Conservation (phyloP, 2,797 vertebrate species). For the Phalanger gymnotis region DNA sequence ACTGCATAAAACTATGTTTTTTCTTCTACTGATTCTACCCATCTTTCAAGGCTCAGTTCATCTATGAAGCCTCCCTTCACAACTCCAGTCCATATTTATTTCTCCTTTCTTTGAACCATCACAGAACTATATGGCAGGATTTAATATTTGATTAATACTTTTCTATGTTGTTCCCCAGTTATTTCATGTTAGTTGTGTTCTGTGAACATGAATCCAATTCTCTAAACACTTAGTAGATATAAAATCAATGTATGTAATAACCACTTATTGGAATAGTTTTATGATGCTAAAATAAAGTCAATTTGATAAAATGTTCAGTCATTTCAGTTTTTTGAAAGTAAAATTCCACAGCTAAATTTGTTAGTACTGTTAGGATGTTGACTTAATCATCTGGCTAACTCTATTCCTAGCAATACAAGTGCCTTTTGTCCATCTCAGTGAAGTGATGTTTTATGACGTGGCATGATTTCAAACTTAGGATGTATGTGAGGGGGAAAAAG, state of each 20-base stretch:
- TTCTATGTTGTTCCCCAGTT: neutral
- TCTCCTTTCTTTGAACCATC: neutral
- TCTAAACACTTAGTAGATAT: neutral
- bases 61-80: neutral
- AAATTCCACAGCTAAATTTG: neutral
- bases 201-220: neutral
- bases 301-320: neutral
- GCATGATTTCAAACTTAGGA: conserved; percentile 21
- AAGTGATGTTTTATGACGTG: neutral
- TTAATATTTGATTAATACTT: neutral
- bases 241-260: neutral
- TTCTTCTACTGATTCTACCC: neutral
- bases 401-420: neutral
- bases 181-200: neutral
- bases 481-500: conserved; percentile 25
- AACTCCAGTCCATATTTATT: neutral
- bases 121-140: neutral
- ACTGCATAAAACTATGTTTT: neutral
- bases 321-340: neutral
- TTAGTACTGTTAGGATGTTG: neutral
- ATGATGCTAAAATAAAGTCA: neutral
- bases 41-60: neutral
- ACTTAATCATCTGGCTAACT: neutral
- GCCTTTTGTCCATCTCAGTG: neutral
- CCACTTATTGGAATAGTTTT: neutral